These are phyloP conservation scores for Glyphotaelius pellucidus DNA, from an alignment of 2,888 invertebrate genomes.

Conservation along the genomic window DNA sequence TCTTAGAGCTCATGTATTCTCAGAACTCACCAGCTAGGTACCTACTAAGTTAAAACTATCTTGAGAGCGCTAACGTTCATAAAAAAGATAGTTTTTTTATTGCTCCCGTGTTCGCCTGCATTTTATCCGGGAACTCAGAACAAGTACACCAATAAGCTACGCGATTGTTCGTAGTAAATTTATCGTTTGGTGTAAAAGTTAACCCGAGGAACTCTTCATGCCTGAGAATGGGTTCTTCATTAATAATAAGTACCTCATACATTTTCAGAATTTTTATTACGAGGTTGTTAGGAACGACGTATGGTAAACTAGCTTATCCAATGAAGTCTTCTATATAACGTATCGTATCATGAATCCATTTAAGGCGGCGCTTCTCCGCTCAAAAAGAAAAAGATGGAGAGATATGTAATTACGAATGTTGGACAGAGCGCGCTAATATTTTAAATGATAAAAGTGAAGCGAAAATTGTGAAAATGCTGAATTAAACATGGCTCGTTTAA, in stretches of 20 bases:
- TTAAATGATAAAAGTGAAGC: too few species aligned
- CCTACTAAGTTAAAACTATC: constrained; percentile 22
- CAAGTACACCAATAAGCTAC: neutral
- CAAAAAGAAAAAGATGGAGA: too few species aligned
- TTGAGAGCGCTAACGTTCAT: constrained; percentile 16
- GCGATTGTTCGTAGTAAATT: neutral
- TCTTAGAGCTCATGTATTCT: constrained; percentile 13
- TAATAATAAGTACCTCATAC: neutral
- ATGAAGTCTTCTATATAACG: too few species aligned
- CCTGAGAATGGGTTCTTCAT: neutral
- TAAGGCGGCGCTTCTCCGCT: too few species aligned
- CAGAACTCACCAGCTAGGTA: neutral
- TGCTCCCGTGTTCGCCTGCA: neutral
- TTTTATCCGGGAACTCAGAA: neutral
- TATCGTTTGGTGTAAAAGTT: neutral
- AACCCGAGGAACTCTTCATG: neutral
- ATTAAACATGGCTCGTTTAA: too few species aligned
- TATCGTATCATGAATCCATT: too few species aligned
- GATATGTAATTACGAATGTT: too few species aligned
- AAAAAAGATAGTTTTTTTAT: constrained; percentile 28
- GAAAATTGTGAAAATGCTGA: too few species aligned
- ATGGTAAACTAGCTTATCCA: too few species aligned
- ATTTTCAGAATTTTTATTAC: neutral
- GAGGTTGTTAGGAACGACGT: too few species aligned
- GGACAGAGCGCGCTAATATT: too few species aligned